phyloP scores from a whole-genome alignment of 1,140 invertebrate species.

The Lethocerus indicus region DNA sequence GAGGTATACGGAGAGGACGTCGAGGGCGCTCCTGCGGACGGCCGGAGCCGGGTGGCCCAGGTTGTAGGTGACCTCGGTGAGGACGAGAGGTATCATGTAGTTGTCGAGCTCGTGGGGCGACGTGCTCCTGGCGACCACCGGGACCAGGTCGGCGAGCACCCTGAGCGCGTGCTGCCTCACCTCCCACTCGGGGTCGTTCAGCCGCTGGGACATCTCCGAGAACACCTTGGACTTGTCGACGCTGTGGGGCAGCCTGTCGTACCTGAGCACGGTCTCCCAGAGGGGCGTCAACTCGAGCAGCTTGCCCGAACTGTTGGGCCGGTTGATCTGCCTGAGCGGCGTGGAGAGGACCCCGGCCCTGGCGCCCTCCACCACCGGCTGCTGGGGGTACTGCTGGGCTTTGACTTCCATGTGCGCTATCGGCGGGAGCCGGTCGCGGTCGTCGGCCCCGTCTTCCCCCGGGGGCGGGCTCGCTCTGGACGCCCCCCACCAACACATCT shows the following conservation, averaged over 20 bases:
- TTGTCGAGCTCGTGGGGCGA: conserved; percentile 35
- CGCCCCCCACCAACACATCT: too few species aligned
- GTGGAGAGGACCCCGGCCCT: conserved; percentile 9
- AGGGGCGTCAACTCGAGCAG: conserved; percentile 46
- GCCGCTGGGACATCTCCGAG: conserved; percentile 42
- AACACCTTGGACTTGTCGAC: conserved; percentile 44
- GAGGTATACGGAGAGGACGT: conserved; percentile 47
- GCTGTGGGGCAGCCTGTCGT: conserved; percentile 33
- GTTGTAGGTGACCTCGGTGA: conserved; percentile 49
- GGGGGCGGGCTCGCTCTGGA: too few species aligned
- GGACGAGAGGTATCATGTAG: conserved; percentile 31
- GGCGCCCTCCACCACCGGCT: conserved; percentile 10
- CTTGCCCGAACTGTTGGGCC: conserved; percentile 19
- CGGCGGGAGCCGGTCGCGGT: too few species aligned
- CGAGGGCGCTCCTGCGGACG: conserved; percentile 52
- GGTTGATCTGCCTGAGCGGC: conserved; percentile 21
- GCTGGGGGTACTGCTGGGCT: too few species aligned
- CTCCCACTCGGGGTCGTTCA: conserved; percentile 64
- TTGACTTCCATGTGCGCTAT: too few species aligned
- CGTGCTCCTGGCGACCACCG: conserved; percentile 31
- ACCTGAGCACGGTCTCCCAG: conserved; percentile 52
- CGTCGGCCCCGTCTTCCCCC: too few species aligned
- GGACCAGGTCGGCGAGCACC: conserved; percentile 53
- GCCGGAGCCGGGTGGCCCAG: conserved; percentile 55
- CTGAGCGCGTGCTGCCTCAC: conserved; percentile 58